phyloP scores from a whole-genome alignment of 1,140 invertebrate species.

The Vanessa tameamea region DNA sequence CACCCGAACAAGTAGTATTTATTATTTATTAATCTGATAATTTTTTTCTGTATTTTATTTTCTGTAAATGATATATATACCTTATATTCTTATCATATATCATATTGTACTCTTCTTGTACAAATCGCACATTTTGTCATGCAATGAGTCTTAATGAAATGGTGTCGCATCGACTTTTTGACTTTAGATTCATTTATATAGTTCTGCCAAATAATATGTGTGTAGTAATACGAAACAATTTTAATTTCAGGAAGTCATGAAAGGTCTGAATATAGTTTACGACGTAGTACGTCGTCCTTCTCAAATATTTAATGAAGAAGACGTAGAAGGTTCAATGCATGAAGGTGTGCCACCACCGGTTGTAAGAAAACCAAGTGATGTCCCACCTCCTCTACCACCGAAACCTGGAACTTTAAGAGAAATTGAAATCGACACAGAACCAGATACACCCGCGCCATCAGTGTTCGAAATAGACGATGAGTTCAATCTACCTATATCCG shows the following conservation, averaged over 20 bases:
- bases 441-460: slow-evolving; percentile 87
- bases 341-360: slow-evolving; percentile 48
- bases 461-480: slow-evolving; percentile 92
- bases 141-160: too few species aligned
- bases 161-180: too few species aligned
- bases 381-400: slow-evolving; percentile 68
- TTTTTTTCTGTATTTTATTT: too few species aligned
- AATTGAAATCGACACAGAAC: slow-evolving; percentile 73
- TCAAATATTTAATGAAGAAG: slow-evolving; percentile 83
- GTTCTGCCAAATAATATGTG: too few species aligned
- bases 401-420: slow-evolving; percentile 61
- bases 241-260: slow-evolving; percentile 87
- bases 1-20: too few species aligned
- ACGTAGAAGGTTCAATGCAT: slow-evolving; percentile 46
- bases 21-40: too few species aligned
- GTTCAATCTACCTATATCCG: slow-evolving; percentile 94
- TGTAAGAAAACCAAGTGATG: slow-evolving; percentile 60
- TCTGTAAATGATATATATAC: too few species aligned
- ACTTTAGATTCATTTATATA: too few species aligned
- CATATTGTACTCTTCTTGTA: too few species aligned
- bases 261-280: slow-evolving; percentile 89
- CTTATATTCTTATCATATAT: too few species aligned
- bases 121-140: too few species aligned
- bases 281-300: slow-evolving; percentile 88
- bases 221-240: slow-evolving; percentile 23